These are phyloP conservation scores for Thera britannica DNA, from an alignment of 2,888 invertebrate species.

Conservation along the genomic window DNA sequence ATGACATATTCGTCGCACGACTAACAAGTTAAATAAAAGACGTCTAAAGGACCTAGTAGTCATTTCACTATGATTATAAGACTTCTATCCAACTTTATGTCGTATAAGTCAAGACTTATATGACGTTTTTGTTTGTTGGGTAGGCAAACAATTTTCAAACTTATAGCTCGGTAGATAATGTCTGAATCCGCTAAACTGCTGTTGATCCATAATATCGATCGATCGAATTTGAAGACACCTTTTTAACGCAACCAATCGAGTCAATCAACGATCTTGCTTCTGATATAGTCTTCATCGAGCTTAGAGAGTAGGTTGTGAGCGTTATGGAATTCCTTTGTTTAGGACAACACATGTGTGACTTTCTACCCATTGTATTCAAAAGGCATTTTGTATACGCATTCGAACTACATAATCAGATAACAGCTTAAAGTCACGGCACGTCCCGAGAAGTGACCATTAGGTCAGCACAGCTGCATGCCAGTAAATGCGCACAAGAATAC, in stretches of 20 bases:
- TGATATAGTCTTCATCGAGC: conserved; percentile 14
- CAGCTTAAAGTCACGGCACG: conserved; percentile 52
- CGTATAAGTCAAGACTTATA: too few relatives aligned
- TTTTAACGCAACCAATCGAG: conserved; percentile 7
- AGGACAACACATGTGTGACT: conserved; percentile 55
- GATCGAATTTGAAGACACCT: conserved; percentile 17
- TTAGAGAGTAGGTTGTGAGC: conserved; percentile 16
- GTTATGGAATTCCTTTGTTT: conserved; percentile 70
- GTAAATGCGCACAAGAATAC: conserved; percentile 58
- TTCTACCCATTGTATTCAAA: conserved; percentile 72
- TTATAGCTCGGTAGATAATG: conserved; percentile 5
- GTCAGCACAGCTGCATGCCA: conserved; percentile 52
- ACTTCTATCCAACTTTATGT: too few relatives aligned
- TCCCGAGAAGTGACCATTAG: conserved; percentile 51
- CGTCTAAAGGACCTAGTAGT: too few relatives aligned
- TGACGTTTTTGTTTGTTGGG: too few relatives aligned
- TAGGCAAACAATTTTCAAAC: conserved; percentile 8
- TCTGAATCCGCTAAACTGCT: background rate
- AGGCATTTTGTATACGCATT: conserved; percentile 57
- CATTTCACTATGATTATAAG: too few relatives aligned
- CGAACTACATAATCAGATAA: conserved; percentile 54
- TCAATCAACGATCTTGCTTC: background rate
- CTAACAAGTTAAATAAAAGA: too few relatives aligned
- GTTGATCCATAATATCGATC: conserved; percentile 22
- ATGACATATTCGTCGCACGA: too few relatives aligned